phyloP scores from a whole-genome alignment of 1,140 invertebrate genomes.

The Drosophila serrata region DNA sequence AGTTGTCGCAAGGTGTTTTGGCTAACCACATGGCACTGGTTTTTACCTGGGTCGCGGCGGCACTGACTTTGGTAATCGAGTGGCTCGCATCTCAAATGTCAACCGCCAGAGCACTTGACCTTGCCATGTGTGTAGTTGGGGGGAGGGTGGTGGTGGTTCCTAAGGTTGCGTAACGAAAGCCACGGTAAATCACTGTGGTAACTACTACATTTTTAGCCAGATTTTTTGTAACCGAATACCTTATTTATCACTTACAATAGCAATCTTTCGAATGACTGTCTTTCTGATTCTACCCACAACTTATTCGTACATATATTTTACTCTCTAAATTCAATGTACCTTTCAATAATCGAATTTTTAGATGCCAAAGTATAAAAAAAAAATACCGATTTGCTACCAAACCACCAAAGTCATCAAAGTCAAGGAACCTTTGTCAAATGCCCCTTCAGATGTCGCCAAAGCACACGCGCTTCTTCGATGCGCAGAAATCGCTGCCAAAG shows the following conservation, averaged over 20 bases:
- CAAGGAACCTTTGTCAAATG: slow-evolving; percentile 25
- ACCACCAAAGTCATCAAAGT: neutral
- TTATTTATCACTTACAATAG: neutral
- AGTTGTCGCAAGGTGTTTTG: slow-evolving; percentile 56
- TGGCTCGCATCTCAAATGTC: slow-evolving; percentile 34
- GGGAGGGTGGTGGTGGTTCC: slow-evolving; percentile 2
- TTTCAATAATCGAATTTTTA: slow-evolving; percentile 12
- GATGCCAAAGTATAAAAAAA: slow-evolving; percentile 17
- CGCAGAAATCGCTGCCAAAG: slow-evolving; percentile 29
- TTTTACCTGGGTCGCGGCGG: slow-evolving; percentile 19
- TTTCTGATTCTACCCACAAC: neutral
- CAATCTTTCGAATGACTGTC: slow-evolving; percentile 12
- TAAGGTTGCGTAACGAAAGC: slow-evolving; percentile 14
- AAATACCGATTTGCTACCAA: neutral
- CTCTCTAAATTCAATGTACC: slow-evolving; percentile 55
- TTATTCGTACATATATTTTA: slow-evolving; percentile 2
- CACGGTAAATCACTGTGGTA: neutral
- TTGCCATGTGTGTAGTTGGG: neutral
- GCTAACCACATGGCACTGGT: slow-evolving; percentile 45
- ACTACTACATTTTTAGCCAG: slow-evolving; percentile 3
- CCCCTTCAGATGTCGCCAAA: slow-evolving; percentile 30
- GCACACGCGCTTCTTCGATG: slow-evolving; percentile 35
- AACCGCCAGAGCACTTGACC: slow-evolving; percentile 42
- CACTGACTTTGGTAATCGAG: slow-evolving; percentile 60
- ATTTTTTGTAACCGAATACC: neutral